phyloP scores from a whole-genome alignment of 23 tunicate species.

The Ciona savignyi region DNA sequence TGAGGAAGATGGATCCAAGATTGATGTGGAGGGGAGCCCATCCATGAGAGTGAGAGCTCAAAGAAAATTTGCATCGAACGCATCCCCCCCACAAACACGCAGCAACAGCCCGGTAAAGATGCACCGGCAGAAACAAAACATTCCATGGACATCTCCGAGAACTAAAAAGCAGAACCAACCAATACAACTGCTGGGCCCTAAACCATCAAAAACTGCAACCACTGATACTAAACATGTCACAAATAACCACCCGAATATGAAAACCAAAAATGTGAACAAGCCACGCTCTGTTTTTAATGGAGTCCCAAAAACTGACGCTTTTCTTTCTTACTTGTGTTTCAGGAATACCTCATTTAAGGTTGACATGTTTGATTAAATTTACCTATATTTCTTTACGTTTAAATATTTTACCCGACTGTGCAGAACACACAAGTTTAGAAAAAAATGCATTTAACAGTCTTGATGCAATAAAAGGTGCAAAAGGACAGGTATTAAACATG shows the following conservation, averaged over 20 bases:
- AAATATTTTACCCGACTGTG: no score
- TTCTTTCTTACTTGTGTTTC: slow-evolving; percentile 59
- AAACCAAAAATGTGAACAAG: no score
- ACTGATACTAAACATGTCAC: not conserved
- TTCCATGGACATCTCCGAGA: not conserved
- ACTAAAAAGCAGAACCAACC: not conserved
- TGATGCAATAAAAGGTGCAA: no score
- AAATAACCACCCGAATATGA: not conserved
- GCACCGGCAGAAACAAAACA: slow-evolving; percentile 32
- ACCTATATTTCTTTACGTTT: no score
- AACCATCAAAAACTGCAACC: not conserved
- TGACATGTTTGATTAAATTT: slow-evolving; percentile 17
- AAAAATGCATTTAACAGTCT: no score
- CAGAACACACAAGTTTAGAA: no score
- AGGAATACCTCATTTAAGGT: slow-evolving; percentile 52
- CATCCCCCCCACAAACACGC: slow-evolving; percentile 51
- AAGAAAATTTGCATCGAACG: slow-evolving; percentile 62
- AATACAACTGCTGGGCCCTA: not conserved
- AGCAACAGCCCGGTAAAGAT: slow-evolving; percentile 60
- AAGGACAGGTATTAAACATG: no score
- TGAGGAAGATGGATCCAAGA: not conserved
- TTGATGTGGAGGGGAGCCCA: slow-evolving; percentile 17
- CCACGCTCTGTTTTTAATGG: slow-evolving; percentile 28
- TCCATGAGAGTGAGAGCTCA: slow-evolving; percentile 43
- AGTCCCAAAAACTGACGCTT: slow-evolving; percentile 53